Conservation (phyloP, 2,797 vertebrate genomes). For the Phaenicophaeus curvirostris region DNA sequence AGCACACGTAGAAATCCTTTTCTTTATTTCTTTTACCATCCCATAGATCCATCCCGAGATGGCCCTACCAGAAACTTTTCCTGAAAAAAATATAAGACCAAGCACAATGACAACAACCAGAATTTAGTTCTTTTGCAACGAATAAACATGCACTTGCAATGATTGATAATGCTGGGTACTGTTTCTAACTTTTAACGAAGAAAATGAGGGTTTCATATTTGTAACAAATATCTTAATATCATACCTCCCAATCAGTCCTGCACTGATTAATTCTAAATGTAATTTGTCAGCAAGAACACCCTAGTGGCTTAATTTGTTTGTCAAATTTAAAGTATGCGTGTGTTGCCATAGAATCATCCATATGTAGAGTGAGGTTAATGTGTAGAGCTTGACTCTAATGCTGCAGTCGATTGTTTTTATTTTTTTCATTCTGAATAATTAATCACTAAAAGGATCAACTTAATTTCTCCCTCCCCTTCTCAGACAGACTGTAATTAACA, state of each 20-base stretch:
- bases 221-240: neutral
- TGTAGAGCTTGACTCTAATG: neutral
- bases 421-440: constrained; percentile 29
- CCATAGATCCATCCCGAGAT: neutral
- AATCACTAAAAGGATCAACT: neutral
- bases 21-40: neutral
- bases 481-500: neutral
- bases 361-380: neutral
- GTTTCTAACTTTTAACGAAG: neutral
- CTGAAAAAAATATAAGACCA: neutral
- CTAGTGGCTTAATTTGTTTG: neutral
- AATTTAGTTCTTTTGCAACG: neutral
- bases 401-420: neutral
- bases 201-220: neutral
- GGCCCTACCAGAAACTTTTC: neutral
- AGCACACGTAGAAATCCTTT: neutral
- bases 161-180: neutral
- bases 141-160: neutral
- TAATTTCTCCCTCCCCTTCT: neutral
- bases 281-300: neutral
- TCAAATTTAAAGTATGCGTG: neutral
- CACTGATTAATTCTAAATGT: neutral
- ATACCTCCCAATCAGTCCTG: neutral
- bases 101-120: neutral
- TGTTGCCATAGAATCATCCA: neutral